Evolutionary conservation across 2,113 vertebrate species (phyloP), one percentile per base, ranked within the genome.

Genomic region (Zosterops hypoxanthus): DNA sequence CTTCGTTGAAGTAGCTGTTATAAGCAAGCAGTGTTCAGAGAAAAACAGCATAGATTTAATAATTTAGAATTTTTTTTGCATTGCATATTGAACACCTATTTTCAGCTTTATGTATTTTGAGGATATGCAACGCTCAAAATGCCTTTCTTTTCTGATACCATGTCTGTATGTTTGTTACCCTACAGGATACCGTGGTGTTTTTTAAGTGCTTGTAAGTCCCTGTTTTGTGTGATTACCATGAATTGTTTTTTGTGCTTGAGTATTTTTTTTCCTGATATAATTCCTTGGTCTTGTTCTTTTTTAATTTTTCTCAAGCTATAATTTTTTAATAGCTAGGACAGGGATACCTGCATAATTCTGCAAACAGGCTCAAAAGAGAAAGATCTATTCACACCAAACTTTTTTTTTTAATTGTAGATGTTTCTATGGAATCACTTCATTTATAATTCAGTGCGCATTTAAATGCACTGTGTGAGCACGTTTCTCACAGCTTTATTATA

Each of bases 391-490:
- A 60, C 72, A 77, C 24, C 11, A 63, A 88, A 82, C 12, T 53
- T 90, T 78, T 47, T 52, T 87, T 61, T 26, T 34, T 39, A 39
- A 50, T 59, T 61, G 66, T 79, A 63, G 55, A 28, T 95, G 52
- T 96, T 95, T 88, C 59, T 90, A 33, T 80, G 76, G 78, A 93
- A 88, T 94, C 68, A 44, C 31, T 34, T 83, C 4, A 36, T 81
- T 80, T 87, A 41, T 83, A 84, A 90, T 83, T 71, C 23, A 39
- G 53, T 44, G 31, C 57, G 86, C 60, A 79, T 91, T 86, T 85
- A 76, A 91, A 72, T 53, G 44, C 2, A 2, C 76, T 47, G 57
- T 22, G 64, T 11, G 12, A 93, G 92, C 2, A 5, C 2, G 7
- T 91, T 93, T 55, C 50, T 92, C 42, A 50, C 59, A 81, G 65